phyloP scores from a whole-genome alignment of 1,140 invertebrate species.

The Agrypnia vestita region DNA sequence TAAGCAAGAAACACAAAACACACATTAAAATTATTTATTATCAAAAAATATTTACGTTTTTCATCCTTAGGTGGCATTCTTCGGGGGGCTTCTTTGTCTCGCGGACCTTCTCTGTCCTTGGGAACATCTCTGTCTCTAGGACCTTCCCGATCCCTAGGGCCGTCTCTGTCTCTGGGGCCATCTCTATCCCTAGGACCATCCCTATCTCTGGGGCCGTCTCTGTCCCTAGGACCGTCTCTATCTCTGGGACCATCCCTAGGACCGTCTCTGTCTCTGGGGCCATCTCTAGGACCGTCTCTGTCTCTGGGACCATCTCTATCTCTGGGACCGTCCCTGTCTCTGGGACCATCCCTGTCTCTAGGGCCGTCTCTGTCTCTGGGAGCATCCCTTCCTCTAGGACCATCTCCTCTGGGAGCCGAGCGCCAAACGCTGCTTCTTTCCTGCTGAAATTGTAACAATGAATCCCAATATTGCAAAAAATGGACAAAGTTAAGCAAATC shows the following conservation, averaged over 20 bases:
- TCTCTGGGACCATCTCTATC: conserved; percentile 31
- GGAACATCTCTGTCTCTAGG: conserved; percentile 48
- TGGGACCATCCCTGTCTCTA: conserved; percentile 44
- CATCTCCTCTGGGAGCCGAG: conserved; percentile 44
- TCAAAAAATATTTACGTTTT: conserved; percentile 49
- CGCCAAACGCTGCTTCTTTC: conserved; percentile 42
- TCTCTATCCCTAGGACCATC: conserved; percentile 46
- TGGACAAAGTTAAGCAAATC: no score
- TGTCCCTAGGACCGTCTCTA: conserved; percentile 44
- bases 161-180: conserved; percentile 44
- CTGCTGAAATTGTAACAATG: neutral
- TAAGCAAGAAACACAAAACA: no score
- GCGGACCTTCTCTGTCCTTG: conserved; percentile 34
- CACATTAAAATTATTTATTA: neutral
- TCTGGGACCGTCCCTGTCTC: conserved; percentile 40
- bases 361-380: conserved; percentile 41
- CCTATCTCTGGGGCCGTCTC: conserved; percentile 44
- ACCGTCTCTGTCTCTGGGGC: conserved; percentile 37
- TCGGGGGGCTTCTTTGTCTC: conserved; percentile 52
- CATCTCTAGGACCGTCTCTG: conserved; percentile 20
- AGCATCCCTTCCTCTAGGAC: conserved; percentile 40
- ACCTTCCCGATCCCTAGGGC: conserved; percentile 26
- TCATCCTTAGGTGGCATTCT: conserved; percentile 54
- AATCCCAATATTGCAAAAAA: no score
- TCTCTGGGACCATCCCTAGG: conserved; percentile 45